Conservation (phyloP, 2,888 invertebrate genomes). For the Acrocyrtus sp. region DNA sequence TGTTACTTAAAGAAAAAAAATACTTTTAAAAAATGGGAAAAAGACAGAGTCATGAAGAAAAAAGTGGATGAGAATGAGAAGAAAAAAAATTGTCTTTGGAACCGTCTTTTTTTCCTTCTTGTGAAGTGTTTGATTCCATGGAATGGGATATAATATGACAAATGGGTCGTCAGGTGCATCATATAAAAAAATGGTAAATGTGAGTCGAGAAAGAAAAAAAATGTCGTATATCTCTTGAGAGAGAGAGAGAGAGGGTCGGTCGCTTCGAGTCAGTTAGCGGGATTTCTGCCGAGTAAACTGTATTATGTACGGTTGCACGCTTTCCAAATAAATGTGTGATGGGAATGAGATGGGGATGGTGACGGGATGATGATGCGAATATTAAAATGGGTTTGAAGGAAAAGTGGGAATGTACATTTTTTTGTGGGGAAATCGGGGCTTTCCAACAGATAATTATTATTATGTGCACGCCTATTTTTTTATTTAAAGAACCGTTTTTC, state of each 20-base stretch:
- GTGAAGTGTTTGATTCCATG: constrained; percentile 35
- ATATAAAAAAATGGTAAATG: no score
- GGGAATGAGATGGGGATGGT: not conserved
- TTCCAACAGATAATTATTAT: constrained; percentile 28
- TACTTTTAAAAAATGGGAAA: no score
- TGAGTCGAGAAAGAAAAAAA: not conserved
- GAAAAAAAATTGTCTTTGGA: constrained; percentile 40
- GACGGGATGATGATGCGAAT: not conserved
- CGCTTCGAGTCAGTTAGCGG: constrained; percentile 52
- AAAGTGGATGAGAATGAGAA: constrained; percentile 26
- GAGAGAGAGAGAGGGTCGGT: constrained; percentile 49
- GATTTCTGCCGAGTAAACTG: constrained; percentile 49
- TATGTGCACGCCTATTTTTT: constrained; percentile 2
- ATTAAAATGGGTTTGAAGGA: not conserved
- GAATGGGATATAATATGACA: constrained; percentile 60
- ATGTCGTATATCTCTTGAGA: constrained; percentile 44
- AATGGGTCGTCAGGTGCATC: constrained; percentile 63
- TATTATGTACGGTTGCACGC: constrained; percentile 7
- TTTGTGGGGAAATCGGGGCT: constrained; percentile 21
- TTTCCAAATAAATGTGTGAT: constrained; percentile 45
- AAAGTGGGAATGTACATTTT: not conserved
- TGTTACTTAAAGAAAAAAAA: constrained; percentile 6
- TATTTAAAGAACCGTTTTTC: constrained; percentile 13
- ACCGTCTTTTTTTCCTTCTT: constrained; percentile 24
- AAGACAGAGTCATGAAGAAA: constrained; percentile 15